Base-by-base conservation (phyloP, 2,888 invertebrate species). In the Caenorhabditis becei region DNA sequence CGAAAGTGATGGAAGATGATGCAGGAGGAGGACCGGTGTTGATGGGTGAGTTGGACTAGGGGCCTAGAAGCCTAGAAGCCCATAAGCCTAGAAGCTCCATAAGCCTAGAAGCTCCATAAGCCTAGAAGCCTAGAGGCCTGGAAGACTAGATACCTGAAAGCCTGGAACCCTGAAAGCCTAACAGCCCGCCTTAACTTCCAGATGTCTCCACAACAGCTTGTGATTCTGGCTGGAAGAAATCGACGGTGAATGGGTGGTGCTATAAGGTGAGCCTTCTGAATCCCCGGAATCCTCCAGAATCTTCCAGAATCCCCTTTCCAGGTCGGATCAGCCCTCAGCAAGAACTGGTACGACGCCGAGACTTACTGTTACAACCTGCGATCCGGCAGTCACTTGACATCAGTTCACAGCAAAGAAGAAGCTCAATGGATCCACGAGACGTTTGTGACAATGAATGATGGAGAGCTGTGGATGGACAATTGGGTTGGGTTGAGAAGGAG, bases 361-460 rank as follows among this genome's bases (percentile, higher is more conserved):
- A 51, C 65, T 37, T 78, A 61, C 59, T 78, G 78, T 32, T 71
- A 44, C 35, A 53, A n/a, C 24, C 78, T 61, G 5, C 51, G 66
- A 47, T 23, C n/a, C 18, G 78, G 78, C 11, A 65, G 70, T 23
- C 78, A 78, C 37, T 20, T 78, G 24, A 59, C 78, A 10, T 71
- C 70, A 5, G 32, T 78, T 44, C 78, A 78, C 14, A 78, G 65
- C 61, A 51, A 78, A 35, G 78, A 70, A 0, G 70, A 70, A 47
- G 70, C 78, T 23, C 23, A 78, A 47, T 78, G 78, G 78, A 78
- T 78, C 61, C n/a, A n/a, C n/a, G n/a, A n/a, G n/a, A n/a, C n/a
- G n/a, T n/a, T n/a, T n/a, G n/a, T n/a, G n/a, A n/a, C n/a, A 70
- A 62, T 32, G 70, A 58, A 58, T 23, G n/a, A 10, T 32, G 4